Percentiles rank a stretch among this genome's conserved stretches.
Evolutionary conservation across 2,888 invertebrate species (phyloP).

Genomic region (Apomyelois bistriatella): DNA sequence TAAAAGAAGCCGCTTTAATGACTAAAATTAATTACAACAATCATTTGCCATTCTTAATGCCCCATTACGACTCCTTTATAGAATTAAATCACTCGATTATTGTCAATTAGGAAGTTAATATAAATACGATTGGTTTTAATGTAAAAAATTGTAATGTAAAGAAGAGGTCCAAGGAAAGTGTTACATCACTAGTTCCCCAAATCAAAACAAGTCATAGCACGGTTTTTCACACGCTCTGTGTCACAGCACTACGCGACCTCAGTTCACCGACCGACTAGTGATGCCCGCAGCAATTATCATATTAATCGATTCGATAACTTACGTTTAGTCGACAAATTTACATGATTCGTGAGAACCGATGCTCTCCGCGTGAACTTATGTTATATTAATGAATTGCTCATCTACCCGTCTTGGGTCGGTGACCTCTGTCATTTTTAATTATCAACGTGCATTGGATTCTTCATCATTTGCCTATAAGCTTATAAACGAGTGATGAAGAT

Average conservation of each 20-base stretch:
- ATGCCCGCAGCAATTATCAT: slow-evolving; percentile 74
- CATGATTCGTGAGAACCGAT: slow-evolving; percentile 78
- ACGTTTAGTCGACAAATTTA: slow-evolving; percentile 78
- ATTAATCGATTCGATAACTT: slow-evolving; percentile 79
- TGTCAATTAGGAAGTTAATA: slow-evolving; percentile 2
- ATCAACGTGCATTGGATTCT: slow-evolving; percentile 35
- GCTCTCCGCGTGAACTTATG: slow-evolving; percentile 75
- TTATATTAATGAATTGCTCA: slow-evolving; percentile 79
- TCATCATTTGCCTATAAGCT: slow-evolving; percentile 23
- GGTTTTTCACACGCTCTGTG: slow-evolving; percentile 93
- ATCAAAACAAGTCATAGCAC: slow-evolving; percentile 31
- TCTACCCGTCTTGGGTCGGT: slow-evolving; percentile 50
- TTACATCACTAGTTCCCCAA: slow-evolving; percentile 31
- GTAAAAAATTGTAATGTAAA: slow-evolving; percentile 4
- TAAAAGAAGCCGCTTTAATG: background rate
- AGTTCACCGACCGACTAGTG: slow-evolving; percentile 76
- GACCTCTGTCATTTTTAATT: slow-evolving; percentile 68
- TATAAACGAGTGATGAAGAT: slow-evolving; percentile 29
- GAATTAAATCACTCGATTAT: slow-evolving; percentile 3
- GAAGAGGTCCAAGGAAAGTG: slow-evolving; percentile 18
- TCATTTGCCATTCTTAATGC: slow-evolving; percentile 6
- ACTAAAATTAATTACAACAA: background rate
- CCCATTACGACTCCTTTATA: slow-evolving; percentile 6
- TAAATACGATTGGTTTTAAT: slow-evolving; percentile 3
- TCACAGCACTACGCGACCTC: slow-evolving; percentile 76